A percentile compares a stretch with the other conserved stretches of the same genome.
phyloP scores from a whole-genome alignment of 1,140 invertebrate species.

The Lamellibrachia luymesi region DNA sequence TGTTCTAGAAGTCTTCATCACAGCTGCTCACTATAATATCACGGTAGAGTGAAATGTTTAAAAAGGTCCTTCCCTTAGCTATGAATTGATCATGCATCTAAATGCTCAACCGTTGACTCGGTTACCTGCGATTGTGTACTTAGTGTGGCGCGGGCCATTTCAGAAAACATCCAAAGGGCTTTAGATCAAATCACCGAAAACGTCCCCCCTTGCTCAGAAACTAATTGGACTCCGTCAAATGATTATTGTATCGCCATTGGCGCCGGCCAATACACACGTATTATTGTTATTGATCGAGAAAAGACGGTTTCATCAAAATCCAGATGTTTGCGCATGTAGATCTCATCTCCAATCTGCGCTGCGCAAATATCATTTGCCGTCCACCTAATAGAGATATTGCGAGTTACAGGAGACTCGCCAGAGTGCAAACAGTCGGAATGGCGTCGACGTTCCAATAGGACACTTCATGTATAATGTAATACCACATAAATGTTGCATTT shows the following conservation, averaged over 20 bases:
- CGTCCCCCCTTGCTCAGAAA: not conserved
- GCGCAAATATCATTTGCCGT: not conserved
- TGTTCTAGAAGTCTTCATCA: not conserved
- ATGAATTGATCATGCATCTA: not conserved
- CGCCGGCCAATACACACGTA: not conserved
- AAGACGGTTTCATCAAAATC: not conserved
- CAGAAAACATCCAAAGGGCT: not conserved
- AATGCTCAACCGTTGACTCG: not conserved
- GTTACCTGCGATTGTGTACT: not conserved
- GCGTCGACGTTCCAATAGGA: not conserved
- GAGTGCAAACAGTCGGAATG: not conserved
- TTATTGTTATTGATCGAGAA: constrained; percentile 5
- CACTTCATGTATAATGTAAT: not conserved
- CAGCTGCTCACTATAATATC: not conserved
- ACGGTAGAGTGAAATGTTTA: not conserved
- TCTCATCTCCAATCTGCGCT: not conserved
- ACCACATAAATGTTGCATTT: not conserved
- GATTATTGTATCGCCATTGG: constrained; percentile 4
- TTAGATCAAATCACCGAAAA: not conserved
- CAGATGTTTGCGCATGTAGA: not conserved
- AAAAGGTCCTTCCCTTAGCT: not conserved
- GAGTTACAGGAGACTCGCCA: not conserved
- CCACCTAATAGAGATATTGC: not conserved
- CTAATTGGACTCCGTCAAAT: not conserved
- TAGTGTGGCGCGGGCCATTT: not conserved